Evolutionary conservation across 2,797 vertebrate genomes (phyloP), one percentile per base, ranked within the genome.

Genomic region (Muraenolepis orangiensis): DNA sequence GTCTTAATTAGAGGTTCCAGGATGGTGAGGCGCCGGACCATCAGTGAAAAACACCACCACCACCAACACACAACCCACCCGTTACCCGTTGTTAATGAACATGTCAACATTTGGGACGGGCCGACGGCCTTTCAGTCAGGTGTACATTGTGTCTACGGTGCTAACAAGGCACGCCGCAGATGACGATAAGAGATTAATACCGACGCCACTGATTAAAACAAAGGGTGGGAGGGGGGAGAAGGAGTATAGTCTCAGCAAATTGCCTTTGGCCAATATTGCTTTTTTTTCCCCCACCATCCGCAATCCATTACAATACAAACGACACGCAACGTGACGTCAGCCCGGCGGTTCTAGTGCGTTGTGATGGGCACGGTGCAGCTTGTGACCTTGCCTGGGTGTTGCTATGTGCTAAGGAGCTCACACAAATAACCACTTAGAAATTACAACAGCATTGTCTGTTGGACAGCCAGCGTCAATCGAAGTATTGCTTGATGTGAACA

Each of bases 1-100:
- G 84, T 80, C 88, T 91, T 94, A 92, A 94, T 94, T 93, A 92
- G 87, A 82, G 84, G 83, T 80, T 86, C 72, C 66, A 46, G 66
- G 75, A 76, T 71, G 69, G 70, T 73, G 74, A 67, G 66, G 51
- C 20, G 20, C 20, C 26, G 23, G 26, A 64, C 57, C 57, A 64
- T 64, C 16, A 42, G 18, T 70, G 78, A 51, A 66, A 81, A 74
- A 73, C 72, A 51, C 69, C 74, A 67, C 81, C 66, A 74, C 71
- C 79, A 72, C 72, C 69, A 69, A 13, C 11, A 66, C 29, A 46
- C 69, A 74, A 66, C 82, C 67, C 70, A 70, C 78, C 78, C 70
- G 71, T 69, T 67, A 16, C 14, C 73, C 73, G 23, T 38, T 69
- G 81, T 80, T 38, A 74, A 87, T 87, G 81, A 83, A 38, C 40